phyloP scores from a whole-genome alignment of 2,113 vertebrate species.

The Illadopsis cleaveri region DNA sequence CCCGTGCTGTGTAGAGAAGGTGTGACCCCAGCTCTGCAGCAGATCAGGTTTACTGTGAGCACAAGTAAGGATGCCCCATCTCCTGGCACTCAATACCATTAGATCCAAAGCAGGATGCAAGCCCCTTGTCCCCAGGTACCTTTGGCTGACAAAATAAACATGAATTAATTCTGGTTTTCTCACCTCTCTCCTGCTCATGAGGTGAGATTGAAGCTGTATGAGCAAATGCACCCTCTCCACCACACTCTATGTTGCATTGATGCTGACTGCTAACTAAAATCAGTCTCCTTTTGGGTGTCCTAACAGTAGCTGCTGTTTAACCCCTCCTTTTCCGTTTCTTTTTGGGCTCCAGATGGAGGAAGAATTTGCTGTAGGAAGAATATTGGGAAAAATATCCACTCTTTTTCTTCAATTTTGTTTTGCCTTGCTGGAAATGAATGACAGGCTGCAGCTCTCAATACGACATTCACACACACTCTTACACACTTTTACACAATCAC shows the following conservation, averaged over 20 bases:
- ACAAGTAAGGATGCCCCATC: not conserved
- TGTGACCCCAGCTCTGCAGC: not conserved
- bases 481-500: too few relatives aligned
- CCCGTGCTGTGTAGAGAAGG: not conserved
- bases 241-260: not conserved
- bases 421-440: not conserved
- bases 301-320: not conserved
- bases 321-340: not conserved
- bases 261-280: not conserved
- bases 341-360: not conserved
- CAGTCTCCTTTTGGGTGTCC: not conserved
- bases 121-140: not conserved
- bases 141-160: not conserved
- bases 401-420: not conserved
- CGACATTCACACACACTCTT: not conserved
- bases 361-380: not conserved
- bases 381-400: not conserved
- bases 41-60: not conserved
- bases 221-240: not conserved
- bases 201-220: not conserved
- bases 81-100: not conserved
- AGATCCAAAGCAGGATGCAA: not conserved
- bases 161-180: not conserved
- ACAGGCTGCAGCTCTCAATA: not conserved
- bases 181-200: not conserved